Percentiles rank a stretch among this genome's conserved stretches.
These are phyloP conservation scores for Dendronephthya gigantea DNA, from an alignment of 64 coral and sea anemone genomes.

Conservation along the genomic window DNA sequence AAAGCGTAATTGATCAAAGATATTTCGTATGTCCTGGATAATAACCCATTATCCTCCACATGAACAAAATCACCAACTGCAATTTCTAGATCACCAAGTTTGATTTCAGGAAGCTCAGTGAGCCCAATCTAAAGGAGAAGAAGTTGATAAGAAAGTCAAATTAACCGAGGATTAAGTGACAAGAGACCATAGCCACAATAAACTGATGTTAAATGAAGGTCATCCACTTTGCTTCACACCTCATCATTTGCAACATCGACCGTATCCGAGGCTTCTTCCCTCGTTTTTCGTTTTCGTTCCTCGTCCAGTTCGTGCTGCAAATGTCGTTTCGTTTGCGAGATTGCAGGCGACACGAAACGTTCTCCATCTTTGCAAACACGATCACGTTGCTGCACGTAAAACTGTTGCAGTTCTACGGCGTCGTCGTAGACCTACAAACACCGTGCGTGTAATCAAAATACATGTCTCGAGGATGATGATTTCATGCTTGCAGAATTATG, in stretches of 20 bases:
- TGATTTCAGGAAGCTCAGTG: slow-evolving; percentile 44
- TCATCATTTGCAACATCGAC: slow-evolving; percentile 25
- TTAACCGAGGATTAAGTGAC: too few species aligned
- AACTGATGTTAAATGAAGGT: neutral
- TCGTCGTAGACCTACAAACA: slow-evolving; percentile 68
- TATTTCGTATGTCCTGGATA: neutral
- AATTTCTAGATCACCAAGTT: slow-evolving; percentile 26
- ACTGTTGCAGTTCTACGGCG: slow-evolving; percentile 66
- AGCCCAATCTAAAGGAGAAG: slow-evolving; percentile 9
- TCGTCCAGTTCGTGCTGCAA: slow-evolving; percentile 77
- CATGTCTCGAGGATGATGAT: too few species aligned
- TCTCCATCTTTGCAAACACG: slow-evolving; percentile 93
- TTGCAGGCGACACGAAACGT: slow-evolving; percentile 86
- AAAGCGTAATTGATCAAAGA: too few species aligned
- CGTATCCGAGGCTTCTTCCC: slow-evolving; percentile 43
- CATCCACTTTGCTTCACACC: neutral
- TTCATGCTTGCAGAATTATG: too few species aligned
- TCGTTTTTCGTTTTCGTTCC: slow-evolving; percentile 59
- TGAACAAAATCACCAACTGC: slow-evolving; percentile 83
- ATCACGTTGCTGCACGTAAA: slow-evolving; percentile 65
- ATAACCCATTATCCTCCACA: slow-evolving; percentile 50
- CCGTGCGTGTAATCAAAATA: neutral
- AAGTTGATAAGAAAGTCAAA: neutral
- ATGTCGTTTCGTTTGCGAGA: slow-evolving; percentile 64
- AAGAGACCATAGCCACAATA: neutral